Percentiles rank a stretch among this genome's conserved stretches.
These are phyloP conservation scores for Cassiopea xamachana DNA, from an alignment of 30 jellyfish, hydroid and myxozoan genomes.

Conservation along the genomic window DNA sequence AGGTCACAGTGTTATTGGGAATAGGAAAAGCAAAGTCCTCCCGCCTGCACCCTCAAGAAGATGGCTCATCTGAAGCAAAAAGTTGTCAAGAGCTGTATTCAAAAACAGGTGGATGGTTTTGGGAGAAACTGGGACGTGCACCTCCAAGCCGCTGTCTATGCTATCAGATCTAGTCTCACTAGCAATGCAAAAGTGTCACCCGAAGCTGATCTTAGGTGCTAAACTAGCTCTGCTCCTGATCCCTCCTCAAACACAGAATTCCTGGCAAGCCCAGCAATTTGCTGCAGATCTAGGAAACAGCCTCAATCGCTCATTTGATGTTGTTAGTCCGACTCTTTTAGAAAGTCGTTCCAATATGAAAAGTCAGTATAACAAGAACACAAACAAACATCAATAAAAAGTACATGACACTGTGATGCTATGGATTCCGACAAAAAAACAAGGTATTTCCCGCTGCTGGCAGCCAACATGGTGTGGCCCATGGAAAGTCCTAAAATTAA, in stretches of 20 bases:
- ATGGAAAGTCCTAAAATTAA: neutral
- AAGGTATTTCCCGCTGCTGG: conserved; percentile 49
- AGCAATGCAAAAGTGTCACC: neutral
- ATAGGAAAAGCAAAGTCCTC: too few relatives aligned
- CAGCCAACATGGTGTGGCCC: conserved; percentile 62
- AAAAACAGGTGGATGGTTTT: too few relatives aligned
- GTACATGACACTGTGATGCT: conserved; percentile 39
- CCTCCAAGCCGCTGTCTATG: too few relatives aligned
- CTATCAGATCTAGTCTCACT: neutral
- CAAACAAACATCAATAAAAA: conserved; percentile 33
- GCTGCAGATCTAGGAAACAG: conserved; percentile 15
- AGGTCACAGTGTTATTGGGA: too few relatives aligned
- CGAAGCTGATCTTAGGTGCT: neutral
- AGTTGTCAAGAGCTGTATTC: too few relatives aligned
- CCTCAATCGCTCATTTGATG: conserved; percentile 22
- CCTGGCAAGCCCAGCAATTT: conserved; percentile 36
- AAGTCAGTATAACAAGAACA: conserved; percentile 23
- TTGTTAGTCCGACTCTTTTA: conserved; percentile 1
- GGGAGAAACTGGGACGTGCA: too few relatives aligned
- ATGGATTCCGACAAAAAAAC: conserved; percentile 15
- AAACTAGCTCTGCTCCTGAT: conserved; percentile 6
- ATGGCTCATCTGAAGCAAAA: too few relatives aligned
- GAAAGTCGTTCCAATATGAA: conserved; percentile 20
- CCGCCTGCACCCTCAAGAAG: too few relatives aligned
- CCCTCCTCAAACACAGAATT: neutral